Evolutionary conservation across 2,888 invertebrate genomes (phyloP).

Genomic region (Mongoloraphidia duomilia): DNA sequence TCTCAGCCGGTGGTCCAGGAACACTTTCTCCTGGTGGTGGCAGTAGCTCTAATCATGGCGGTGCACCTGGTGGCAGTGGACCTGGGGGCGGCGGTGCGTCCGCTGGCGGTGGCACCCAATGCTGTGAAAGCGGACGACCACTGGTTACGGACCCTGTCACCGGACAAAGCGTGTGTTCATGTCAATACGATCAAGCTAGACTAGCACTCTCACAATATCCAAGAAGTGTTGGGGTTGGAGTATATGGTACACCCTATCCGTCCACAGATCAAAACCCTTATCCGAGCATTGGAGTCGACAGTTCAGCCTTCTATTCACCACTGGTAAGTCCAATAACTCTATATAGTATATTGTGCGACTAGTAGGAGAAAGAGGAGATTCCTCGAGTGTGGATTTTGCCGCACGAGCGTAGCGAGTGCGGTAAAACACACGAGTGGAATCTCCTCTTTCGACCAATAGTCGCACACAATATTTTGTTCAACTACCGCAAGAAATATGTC

Average conservation of each 20-base stretch:
- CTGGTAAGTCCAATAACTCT: conserved; percentile 54
- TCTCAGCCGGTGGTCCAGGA: conserved; percentile 28
- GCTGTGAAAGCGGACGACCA: conserved; percentile 84
- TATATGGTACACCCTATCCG: conserved; percentile 78
- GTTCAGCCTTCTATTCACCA: conserved; percentile 89
- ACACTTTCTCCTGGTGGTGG: conserved; percentile 26
- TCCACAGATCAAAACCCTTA: conserved; percentile 87
- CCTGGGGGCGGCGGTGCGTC: conserved; percentile 12
- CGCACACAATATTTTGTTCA: too few species aligned
- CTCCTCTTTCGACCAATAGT: too few species aligned
- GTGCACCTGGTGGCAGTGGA: conserved; percentile 16
- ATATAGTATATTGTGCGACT: too few species aligned
- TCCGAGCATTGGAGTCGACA: conserved; percentile 84
- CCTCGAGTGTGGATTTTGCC: too few species aligned
- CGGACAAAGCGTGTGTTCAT: conserved; percentile 86
- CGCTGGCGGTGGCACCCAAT: conserved; percentile 30
- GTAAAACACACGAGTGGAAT: too few species aligned
- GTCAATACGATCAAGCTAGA: conserved; percentile 82
- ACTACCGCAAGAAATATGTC: too few species aligned
- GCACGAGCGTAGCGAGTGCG: too few species aligned
- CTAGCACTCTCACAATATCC: conserved; percentile 73
- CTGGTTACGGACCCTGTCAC: conserved; percentile 87
- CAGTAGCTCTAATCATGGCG: conserved; percentile 42
- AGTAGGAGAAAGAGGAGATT: too few species aligned
- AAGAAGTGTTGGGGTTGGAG: conserved; percentile 61